Evolutionary conservation across 2,888 invertebrate species (phyloP), one percentile per base, ranked within the genome.

Genomic region (Torymus auratus): DNA sequence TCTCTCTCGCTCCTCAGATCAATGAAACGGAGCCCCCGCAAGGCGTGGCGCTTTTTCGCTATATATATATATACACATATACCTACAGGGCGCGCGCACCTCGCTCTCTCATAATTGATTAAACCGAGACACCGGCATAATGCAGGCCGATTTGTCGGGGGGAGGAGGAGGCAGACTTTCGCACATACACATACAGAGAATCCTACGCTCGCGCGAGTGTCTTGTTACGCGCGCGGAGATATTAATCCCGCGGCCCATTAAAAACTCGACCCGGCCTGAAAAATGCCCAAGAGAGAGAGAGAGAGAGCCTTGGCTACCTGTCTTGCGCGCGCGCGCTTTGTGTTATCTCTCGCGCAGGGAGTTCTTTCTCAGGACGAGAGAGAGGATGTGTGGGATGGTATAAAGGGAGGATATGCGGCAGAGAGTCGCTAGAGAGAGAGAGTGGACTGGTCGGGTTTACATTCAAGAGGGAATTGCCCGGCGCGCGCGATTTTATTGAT

Each of bases 171-270:
- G 41, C 7, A 41, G 41, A 5, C 7, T 41, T 7, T 41, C 41
- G 41, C 41, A 7, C 7, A 41, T 41, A 41, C 41, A 41, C 7
- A 41, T 41, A 7, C 41, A 41, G 5, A 41, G 41, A 41, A 41
- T 41, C 41, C 13, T 52, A 28, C 86, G 89, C 88, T 89, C 90
- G 89, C 88, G 87, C 81, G 78, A 89, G 90, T 89, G 88, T 90
- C 90, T 90, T 90, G 90, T 90, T 90, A 90, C 90, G 85, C 82
- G 86, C 90, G 85, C 82, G 86, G 86, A 86, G 90, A 90, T 90
- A 90, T 90, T 90, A 90, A 90, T 90, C 88, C 89, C 86, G 85
- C 41, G 41, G 41, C 82, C 89, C 89, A 90, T 90, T 90, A 90
- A 90, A 90, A 90, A 89, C 86, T 88, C 88, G 88, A 88, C 88